These are phyloP conservation scores for Choreutis nemorana DNA, from an alignment of 2,888 invertebrate genomes.

Conservation along the genomic window DNA sequence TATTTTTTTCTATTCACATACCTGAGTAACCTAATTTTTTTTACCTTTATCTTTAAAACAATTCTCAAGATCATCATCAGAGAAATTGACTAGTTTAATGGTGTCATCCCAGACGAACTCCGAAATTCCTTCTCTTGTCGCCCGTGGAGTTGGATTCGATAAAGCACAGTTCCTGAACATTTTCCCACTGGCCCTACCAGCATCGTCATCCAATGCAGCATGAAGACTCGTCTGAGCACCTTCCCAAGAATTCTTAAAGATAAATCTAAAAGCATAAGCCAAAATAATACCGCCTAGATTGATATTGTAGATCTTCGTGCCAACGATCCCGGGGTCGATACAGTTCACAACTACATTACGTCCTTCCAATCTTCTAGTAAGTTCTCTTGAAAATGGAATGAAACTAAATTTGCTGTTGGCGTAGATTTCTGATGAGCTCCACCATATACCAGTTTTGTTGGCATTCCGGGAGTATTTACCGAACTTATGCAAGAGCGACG, in stretches of 20 bases:
- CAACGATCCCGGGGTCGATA: conserved; percentile 86
- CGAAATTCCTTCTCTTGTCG: conserved; percentile 71
- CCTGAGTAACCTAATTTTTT: too few species aligned
- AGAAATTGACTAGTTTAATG: conserved; percentile 71
- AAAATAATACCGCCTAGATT: conserved; percentile 62
- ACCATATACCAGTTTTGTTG: conserved; percentile 64
- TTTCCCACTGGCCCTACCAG: conserved; percentile 73
- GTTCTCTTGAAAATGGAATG: conserved; percentile 75
- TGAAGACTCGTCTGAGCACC: conserved; percentile 84
- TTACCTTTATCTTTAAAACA: too few species aligned
- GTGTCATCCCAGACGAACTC: conserved; percentile 84
- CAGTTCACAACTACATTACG: conserved; percentile 78
- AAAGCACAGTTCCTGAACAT: conserved; percentile 81
- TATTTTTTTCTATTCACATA: too few species aligned
- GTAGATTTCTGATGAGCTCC: conserved; percentile 60
- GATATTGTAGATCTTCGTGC: conserved; percentile 74
- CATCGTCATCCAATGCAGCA: conserved; percentile 75
- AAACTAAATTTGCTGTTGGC: conserved; percentile 75
- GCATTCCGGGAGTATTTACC: conserved; percentile 74
- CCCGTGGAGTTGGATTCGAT: conserved; percentile 62
- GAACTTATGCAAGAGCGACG: conserved; percentile 76
- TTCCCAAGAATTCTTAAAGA: conserved; percentile 78
- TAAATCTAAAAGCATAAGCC: conserved; percentile 66
- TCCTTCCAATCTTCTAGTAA: conserved; percentile 70
- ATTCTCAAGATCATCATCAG: conserved; percentile 70